These are phyloP conservation scores for Drosophila lowei DNA, from an alignment of 1,140 invertebrate genomes.

Conservation along the genomic window DNA sequence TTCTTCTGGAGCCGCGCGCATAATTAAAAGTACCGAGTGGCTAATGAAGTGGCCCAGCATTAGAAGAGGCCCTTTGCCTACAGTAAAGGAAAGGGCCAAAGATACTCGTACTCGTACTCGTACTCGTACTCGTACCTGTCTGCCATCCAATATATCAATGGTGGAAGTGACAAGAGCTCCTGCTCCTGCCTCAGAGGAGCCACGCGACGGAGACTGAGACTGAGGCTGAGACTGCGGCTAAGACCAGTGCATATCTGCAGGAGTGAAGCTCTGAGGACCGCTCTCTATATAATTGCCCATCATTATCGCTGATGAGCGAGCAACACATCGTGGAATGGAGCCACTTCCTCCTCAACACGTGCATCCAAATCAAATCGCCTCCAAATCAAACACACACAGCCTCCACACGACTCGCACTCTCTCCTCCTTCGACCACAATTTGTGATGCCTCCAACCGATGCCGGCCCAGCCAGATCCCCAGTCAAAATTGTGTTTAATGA, in stretches of 20 bases:
- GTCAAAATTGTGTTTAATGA: slow-evolving; percentile 77
- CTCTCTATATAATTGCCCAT: slow-evolving; percentile 68
- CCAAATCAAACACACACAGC: slow-evolving; percentile 68
- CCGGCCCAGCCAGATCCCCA: slow-evolving; percentile 21
- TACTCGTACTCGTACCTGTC: too few relatives aligned
- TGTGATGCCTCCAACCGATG: slow-evolving; percentile 24
- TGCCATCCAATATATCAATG: slow-evolving; percentile 57
- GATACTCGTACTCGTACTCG: too few relatives aligned
- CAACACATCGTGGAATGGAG: slow-evolving; percentile 56
- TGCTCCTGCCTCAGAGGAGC: too few relatives aligned
- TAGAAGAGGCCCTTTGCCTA: slow-evolving; percentile 33
- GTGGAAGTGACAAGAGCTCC: slow-evolving; percentile 45
- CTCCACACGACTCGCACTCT: neutral
- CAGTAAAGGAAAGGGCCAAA: too few relatives aligned
- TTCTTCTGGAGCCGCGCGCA: slow-evolving; percentile 48
- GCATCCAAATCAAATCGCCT: slow-evolving; percentile 68
- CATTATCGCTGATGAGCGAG: slow-evolving; percentile 78
- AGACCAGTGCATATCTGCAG: neutral
- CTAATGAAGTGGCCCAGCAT: slow-evolving; percentile 71
- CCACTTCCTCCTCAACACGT: slow-evolving; percentile 60
- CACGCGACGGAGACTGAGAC: too few relatives aligned
- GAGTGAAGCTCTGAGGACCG: slow-evolving; percentile 29
- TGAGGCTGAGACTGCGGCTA: too few relatives aligned
- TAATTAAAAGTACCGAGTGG: slow-evolving; percentile 70
- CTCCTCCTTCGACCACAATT: too few relatives aligned